These are phyloP conservation scores for Boulengeromyrus knoepffleri DNA, from an alignment of 2,113 vertebrate species.

Conservation along the genomic window DNA sequence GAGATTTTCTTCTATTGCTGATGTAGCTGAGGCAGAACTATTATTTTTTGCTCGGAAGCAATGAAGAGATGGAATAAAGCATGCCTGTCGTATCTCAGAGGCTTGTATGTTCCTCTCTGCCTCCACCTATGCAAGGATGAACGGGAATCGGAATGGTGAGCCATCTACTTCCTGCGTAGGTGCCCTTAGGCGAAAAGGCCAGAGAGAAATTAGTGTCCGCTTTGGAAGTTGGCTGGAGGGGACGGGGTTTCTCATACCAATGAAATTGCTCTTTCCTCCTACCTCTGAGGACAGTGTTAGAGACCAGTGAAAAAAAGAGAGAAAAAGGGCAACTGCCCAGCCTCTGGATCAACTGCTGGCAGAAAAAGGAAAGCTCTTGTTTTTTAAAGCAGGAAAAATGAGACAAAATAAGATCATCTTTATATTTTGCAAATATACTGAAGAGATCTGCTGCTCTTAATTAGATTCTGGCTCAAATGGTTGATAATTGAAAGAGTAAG, in stretches of 20 bases:
- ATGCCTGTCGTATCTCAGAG: background rate
- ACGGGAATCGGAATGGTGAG: background rate
- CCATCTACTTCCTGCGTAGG: background rate
- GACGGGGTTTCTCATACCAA: background rate
- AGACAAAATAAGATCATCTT: background rate
- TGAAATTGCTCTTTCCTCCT: background rate
- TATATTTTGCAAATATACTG: background rate
- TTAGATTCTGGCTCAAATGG: background rate
- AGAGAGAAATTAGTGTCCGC: background rate
- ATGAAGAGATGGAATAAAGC: constrained; percentile 27
- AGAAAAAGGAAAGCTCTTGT: background rate
- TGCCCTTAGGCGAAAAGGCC: background rate
- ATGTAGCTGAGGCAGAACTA: constrained; percentile 41
- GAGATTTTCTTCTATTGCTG: constrained; percentile 46
- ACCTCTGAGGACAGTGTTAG: background rate
- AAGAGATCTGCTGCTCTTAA: background rate
- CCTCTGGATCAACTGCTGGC: background rate
- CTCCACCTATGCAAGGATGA: background rate
- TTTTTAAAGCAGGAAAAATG: background rate
- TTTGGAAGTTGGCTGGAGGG: background rate
- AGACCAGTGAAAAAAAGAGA: background rate
- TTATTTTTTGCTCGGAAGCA: constrained; percentile 49
- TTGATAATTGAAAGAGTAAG: background rate
- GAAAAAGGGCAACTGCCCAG: background rate
- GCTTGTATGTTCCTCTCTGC: background rate